Conservation (phyloP, 2,888 invertebrate species). For the Fragum fragum region DNA sequence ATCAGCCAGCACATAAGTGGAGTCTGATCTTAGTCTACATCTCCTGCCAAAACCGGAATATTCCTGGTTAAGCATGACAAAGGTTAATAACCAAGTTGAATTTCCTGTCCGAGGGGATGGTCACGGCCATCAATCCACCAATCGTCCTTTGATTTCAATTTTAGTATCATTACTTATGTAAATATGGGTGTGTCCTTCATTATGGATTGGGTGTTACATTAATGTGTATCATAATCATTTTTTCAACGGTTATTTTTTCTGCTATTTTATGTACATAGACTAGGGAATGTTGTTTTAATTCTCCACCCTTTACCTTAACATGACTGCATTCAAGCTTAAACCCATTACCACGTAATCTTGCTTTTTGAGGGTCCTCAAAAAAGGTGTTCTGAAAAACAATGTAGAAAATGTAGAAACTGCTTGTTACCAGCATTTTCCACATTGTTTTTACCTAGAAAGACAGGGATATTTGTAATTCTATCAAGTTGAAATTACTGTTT, state of each 20-base stretch:
- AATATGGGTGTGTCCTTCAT: conserved; percentile 11
- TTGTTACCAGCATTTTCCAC: not conserved
- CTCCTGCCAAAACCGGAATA: no score
- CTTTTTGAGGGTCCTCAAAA: not conserved
- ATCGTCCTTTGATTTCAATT: no score
- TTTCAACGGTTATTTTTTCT: conserved; percentile 18
- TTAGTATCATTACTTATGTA: not conserved
- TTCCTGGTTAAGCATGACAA: no score
- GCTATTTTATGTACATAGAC: conserved; percentile 47
- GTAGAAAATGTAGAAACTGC: conserved; percentile 4
- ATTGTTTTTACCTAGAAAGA: no score
- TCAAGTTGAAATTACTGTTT: no score
- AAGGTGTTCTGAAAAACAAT: not conserved
- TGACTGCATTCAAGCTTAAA: not conserved
- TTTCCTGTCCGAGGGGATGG: no score
- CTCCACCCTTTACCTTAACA: not conserved
- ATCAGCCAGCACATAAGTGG: no score
- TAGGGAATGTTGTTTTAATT: conserved; percentile 44
- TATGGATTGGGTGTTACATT: conserved; percentile 8
- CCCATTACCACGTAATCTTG: not conserved
- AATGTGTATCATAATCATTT: conserved; percentile 13
- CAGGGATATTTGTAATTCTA: no score
- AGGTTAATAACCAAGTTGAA: no score
- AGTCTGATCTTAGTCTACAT: no score
- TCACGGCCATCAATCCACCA: no score